Evolutionary conservation across 2,888 invertebrate genomes (phyloP).

Genomic region (Oligia strigilis): DNA sequence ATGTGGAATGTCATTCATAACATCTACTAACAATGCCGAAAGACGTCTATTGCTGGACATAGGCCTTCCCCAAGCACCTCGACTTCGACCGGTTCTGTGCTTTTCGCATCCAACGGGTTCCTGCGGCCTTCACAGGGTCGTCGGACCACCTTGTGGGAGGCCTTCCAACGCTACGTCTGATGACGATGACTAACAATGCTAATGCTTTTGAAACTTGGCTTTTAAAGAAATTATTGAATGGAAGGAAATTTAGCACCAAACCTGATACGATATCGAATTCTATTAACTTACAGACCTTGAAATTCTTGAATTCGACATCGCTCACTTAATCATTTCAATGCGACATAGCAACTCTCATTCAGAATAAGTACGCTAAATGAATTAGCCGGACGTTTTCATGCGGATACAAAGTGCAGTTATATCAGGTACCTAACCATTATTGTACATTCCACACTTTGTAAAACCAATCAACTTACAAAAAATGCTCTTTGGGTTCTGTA

Average conservation of each 20-base stretch:
- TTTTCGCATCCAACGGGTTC: too few relatives aligned
- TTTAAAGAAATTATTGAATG: background rate
- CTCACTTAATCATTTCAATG: background rate
- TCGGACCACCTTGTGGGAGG: too few relatives aligned
- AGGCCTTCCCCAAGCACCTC: too few relatives aligned
- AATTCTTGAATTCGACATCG: background rate
- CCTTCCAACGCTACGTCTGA: too few relatives aligned
- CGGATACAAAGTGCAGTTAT: constrained; percentile 66
- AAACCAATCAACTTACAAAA: constrained; percentile 62
- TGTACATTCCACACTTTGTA: constrained; percentile 59
- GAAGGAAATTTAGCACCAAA: background rate
- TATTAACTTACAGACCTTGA: background rate
- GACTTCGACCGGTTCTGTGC: too few relatives aligned
- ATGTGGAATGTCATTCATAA: too few relatives aligned
- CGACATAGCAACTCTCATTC: background rate
- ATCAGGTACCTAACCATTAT: constrained; percentile 48
- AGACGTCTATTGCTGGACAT: too few relatives aligned
- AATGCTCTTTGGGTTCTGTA: constrained; percentile 35
- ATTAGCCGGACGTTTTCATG: constrained; percentile 53
- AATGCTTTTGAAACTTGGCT: too few relatives aligned
- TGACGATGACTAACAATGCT: too few relatives aligned
- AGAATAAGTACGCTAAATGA: constrained; percentile 47
- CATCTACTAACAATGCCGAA: too few relatives aligned
- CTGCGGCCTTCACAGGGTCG: too few relatives aligned
- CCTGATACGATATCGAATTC: background rate